Evolutionary conservation across 2,113 vertebrate genomes (phyloP), one percentile per base, ranked within the genome.

Genomic region (Odontesthes bonariensis): DNA sequence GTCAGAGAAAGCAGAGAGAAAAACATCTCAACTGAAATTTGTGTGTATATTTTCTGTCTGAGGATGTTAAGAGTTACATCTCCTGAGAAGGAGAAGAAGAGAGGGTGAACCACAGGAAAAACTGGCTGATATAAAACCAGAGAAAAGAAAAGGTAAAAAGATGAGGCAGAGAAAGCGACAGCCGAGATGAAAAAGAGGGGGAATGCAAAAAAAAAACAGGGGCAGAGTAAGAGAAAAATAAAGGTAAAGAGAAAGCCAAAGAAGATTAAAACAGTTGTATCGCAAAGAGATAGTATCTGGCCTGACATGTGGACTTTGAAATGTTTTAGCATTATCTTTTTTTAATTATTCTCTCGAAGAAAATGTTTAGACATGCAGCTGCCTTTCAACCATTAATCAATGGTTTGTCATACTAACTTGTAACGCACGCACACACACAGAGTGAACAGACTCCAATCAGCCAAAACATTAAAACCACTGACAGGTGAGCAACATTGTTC

Each of bases 41-140:
- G 46, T 84, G 83, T 88, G 87, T 86, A 85, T 59, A 77, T 72
- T 65, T 68, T 80, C 77, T 88, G 86, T 87, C 89, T 35, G 46
- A 67, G 57, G 84, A 89, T 49, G 77, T 89, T 88, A 76, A 59
- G 77, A 73, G 73, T 82, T 83, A 87, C 88, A 83, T 82, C 61
- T 83, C 57, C 54, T 27, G 9, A 69, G 38, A 79, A 53, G 38
- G 20, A 46, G 46, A 27, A 58, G 10, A 49, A 16, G 20, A 42
- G 4, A 23, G 8, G 17, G 54, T 53, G 16, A 19, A 22, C 0
- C 2, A 14, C 9, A 58, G 3, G 3, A 35, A 31, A 12, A 14
- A 46, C 40, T 4, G 54, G 19, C 12, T 68, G 65, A 61, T 69
- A 44, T 59, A 42, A 58, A 35, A 70, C 54, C 35, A 40, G 32